Conservation (phyloP, 1,140 invertebrate species). For the Hesperophylax magnus region DNA sequence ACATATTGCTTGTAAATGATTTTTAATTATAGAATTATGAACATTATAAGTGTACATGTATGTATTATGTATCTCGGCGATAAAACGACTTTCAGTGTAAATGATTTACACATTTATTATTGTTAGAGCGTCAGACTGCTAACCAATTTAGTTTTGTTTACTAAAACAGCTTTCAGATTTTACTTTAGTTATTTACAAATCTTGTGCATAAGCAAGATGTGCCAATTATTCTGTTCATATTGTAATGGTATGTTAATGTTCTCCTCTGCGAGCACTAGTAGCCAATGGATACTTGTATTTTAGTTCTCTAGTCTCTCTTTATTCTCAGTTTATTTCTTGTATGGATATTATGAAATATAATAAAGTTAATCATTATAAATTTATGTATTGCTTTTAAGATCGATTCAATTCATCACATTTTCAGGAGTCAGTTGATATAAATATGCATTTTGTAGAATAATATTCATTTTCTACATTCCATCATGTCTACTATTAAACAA, state of each 20-base stretch:
- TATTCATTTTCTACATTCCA: slow-evolving; percentile 35
- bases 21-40: not conserved
- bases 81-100: slow-evolving; percentile 22
- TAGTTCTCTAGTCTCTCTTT: slow-evolving; percentile 36
- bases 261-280: not conserved
- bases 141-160: slow-evolving; percentile 12
- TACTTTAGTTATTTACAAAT: slow-evolving; percentile 23
- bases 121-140: slow-evolving; percentile 19
- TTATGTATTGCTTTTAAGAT: slow-evolving; percentile 29
- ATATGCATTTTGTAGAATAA: slow-evolving; percentile 29
- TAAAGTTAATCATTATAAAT: slow-evolving; percentile 23
- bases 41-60: slow-evolving; percentile 25
- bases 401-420: slow-evolving; percentile 12
- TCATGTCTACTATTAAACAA: slow-evolving; percentile 27
- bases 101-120: slow-evolving; percentile 14
- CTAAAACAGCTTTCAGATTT: slow-evolving; percentile 12
- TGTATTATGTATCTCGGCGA: slow-evolving; percentile 10
- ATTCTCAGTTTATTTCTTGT: slow-evolving; percentile 28
- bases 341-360: slow-evolving; percentile 27
- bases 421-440: slow-evolving; percentile 12
- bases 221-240: slow-evolving; percentile 8
- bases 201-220: slow-evolving; percentile 18
- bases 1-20: slow-evolving; percentile 34
- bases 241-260: no score
- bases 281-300: slow-evolving; percentile 38